These are phyloP conservation scores for Theretra japonica DNA, from an alignment of 2,888 invertebrate species.

Conservation along the genomic window DNA sequence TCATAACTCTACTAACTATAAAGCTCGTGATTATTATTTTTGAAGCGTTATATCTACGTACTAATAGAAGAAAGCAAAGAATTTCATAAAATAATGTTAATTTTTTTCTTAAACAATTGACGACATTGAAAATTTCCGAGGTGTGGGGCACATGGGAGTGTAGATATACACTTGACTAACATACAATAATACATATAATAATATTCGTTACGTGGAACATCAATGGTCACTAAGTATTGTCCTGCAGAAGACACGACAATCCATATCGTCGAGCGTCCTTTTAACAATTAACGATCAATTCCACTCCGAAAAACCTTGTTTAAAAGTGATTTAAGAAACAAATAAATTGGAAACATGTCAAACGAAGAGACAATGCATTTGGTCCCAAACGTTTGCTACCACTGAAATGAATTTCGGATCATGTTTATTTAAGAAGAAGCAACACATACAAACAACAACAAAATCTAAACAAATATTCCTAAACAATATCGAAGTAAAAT, in stretches of 20 bases:
- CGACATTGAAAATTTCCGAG: constrained; percentile 46
- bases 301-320: background rate
- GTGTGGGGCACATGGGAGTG: constrained; percentile 42
- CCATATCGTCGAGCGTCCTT: constrained; percentile 30
- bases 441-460: background rate
- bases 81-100: background rate
- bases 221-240: constrained; percentile 50
- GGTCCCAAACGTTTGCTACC: constrained; percentile 28
- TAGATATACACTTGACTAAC: constrained; percentile 43
- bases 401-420: constrained; percentile 12
- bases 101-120: constrained; percentile 28
- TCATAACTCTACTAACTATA: constrained; percentile 21
- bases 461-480: background rate
- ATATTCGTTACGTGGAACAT: constrained; percentile 51
- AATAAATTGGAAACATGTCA: background rate
- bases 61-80: constrained; percentile 18
- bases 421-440: background rate
- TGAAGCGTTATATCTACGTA: constrained; percentile 13
- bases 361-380: constrained; percentile 19
- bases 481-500: background rate
- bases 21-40: constrained; percentile 25
- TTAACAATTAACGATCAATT: constrained; percentile 16
- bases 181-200: constrained; percentile 50
- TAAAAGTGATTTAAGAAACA: background rate
- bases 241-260: constrained; percentile 48